Conservation (phyloP, 92 coral and sea anemone genomes). For the Paragorgia papillata region DNA sequence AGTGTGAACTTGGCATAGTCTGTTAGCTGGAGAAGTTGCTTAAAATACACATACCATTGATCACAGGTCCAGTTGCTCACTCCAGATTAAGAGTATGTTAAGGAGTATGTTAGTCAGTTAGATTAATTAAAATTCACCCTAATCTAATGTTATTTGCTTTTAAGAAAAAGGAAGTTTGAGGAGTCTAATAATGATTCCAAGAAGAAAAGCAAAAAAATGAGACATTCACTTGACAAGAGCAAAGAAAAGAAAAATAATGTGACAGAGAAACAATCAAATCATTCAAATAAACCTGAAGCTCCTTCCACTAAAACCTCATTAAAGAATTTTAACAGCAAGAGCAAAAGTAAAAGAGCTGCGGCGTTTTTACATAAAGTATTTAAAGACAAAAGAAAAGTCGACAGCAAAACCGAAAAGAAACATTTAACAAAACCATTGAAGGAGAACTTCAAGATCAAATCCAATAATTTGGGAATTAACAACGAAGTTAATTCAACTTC, state of each 20-base stretch:
- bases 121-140: too few relatives aligned
- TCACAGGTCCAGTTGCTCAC: too few relatives aligned
- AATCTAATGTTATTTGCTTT: too few relatives aligned
- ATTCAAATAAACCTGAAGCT: neutral
- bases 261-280: neutral
- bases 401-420: neutral
- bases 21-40: too few relatives aligned
- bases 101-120: too few relatives aligned
- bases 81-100: too few relatives aligned
- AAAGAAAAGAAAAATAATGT: neutral
- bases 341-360: neutral
- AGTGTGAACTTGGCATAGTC: too few relatives aligned
- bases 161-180: constrained; percentile 26
- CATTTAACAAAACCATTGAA: neutral
- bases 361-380: neutral
- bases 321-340: neutral
- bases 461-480: too few relatives aligned
- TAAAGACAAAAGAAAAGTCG: neutral
- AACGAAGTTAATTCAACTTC: neutral
- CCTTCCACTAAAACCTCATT: neutral
- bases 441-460: neutral
- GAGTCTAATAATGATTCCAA: constrained; percentile 2
- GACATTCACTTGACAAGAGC: constrained; percentile 6
- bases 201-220: constrained; percentile 9
- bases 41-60: too few relatives aligned